Conservation (phyloP, 2,113 vertebrate genomes). For the Nothobranchius kuhntae region DNA sequence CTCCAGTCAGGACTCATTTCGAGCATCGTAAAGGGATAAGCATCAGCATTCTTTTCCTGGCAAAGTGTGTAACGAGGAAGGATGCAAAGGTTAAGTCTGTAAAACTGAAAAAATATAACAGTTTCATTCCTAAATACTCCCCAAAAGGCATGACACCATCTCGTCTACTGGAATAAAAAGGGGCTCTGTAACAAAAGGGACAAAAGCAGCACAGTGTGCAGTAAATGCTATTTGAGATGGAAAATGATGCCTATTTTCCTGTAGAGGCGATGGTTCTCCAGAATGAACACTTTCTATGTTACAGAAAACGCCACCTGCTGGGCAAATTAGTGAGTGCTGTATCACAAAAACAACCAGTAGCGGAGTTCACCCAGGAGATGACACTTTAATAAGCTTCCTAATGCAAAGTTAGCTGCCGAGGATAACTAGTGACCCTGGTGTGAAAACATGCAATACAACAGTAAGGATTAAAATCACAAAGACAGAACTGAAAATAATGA, state of each 20-base stretch:
- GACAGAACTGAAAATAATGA: neutral
- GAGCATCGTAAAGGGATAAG: conserved; percentile 9
- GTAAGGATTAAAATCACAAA: conserved; percentile 9
- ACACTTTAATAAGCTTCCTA: conserved; percentile 8
- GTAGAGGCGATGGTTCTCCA: conserved; percentile 27
- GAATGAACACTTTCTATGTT: conserved; percentile 10
- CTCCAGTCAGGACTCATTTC: conserved; percentile 14
- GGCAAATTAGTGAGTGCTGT: conserved; percentile 21
- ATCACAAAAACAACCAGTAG: neutral
- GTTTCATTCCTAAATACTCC: conserved; percentile 6
- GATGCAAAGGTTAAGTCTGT: conserved; percentile 36
- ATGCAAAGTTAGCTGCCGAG: neutral
- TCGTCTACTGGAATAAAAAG: conserved; percentile 32
- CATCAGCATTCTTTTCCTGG: conserved; percentile 19
- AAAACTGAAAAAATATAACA: conserved; percentile 33
- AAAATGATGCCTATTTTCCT: conserved; percentile 72
- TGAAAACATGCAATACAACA: neutral
- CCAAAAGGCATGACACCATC: neutral
- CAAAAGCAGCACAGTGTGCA: conserved; percentile 41
- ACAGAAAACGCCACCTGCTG: conserved; percentile 58
- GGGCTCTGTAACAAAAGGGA: conserved; percentile 8
- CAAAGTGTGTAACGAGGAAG: conserved; percentile 11
- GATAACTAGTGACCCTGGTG: neutral
- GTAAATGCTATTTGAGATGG: conserved; percentile 28
- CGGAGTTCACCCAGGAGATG: neutral